Base-by-base conservation (phyloP, 1,140 invertebrate species). In the Artemia franciscana region DNA sequence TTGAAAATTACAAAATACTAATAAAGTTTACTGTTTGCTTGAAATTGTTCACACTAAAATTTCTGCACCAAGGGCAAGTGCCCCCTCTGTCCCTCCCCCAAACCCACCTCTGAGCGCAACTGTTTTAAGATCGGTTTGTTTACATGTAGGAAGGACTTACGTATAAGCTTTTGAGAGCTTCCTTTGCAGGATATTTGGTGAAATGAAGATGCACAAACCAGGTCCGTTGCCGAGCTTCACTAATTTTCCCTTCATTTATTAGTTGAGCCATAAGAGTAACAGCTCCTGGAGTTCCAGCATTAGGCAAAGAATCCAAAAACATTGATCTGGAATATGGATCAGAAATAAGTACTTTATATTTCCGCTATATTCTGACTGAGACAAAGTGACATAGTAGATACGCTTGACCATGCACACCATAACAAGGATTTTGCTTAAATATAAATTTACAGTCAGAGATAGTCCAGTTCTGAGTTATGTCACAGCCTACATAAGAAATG, bases 261-360 rank as follows among this genome's bases (percentile, higher is more conserved):
- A 88, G 75, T 69, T 91, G 81, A 39, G 82, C 83, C 79, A 92
- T 91, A 4, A 91, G 70, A 24, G 77, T 77, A 5, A 90, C 80
- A 0, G 87, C 84, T 0, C 82, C 84, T 0, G 80, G 78, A 57
- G 83, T 91, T 1, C 83, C 83, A 15, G 90, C 79, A 70, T 84
- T 86, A 1, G 88, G 87, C 0, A 94, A 71, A 3, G 87, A 85
- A 71, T 91, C 85, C 26, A 86, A 67, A 12, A 89, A 77, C 67
- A 86, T 81, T 70, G 84, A 84, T 64, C 84, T 86, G 68, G 18
- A 72, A 66, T 59, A 66, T 66, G 57, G 62, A 24, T 26, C 24
- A 23, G 23, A 21, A 15, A 1, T 59, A 9, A 51, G 39, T 12
- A 51, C 39, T 18, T 12, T 15, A 51, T 18, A 18, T 51, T 15